These are phyloP conservation scores for Drosophila oshimai DNA, from an alignment of 1,140 invertebrate species.

Conservation along the genomic window DNA sequence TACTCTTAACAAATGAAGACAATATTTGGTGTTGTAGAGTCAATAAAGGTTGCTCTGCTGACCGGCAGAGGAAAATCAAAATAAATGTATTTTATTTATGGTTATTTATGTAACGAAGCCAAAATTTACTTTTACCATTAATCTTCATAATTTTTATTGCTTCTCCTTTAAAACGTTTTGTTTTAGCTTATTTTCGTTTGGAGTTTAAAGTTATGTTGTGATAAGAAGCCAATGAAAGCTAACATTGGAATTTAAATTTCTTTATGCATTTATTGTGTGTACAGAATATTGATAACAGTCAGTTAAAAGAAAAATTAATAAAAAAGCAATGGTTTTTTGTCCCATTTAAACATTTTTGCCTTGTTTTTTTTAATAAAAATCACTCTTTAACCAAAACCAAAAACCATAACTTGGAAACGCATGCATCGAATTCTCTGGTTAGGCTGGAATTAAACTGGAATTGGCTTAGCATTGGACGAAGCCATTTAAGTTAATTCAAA, in stretches of 20 bases:
- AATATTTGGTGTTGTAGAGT: slow-evolving; percentile 9
- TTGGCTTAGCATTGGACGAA: slow-evolving; percentile 46
- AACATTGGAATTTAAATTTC: background rate
- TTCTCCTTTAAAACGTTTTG: slow-evolving; percentile 21
- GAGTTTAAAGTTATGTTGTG: background rate
- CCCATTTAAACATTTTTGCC: background rate
- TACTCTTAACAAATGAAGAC: slow-evolving; percentile 51
- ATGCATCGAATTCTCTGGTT: slow-evolving; percentile 36
- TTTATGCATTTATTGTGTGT: too few relatives aligned
- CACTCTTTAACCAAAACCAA: background rate
- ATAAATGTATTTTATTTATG: slow-evolving; percentile 37
- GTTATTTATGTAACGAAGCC: slow-evolving; percentile 12
- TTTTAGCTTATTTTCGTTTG: background rate
- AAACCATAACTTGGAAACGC: slow-evolving; percentile 68
- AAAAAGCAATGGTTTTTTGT: too few relatives aligned
- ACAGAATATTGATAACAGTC: too few relatives aligned
- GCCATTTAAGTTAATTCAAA: slow-evolving; percentile 74
- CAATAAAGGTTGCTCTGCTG: slow-evolving; percentile 25
- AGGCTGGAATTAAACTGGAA: slow-evolving; percentile 48
- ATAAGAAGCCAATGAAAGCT: background rate
- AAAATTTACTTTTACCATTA: slow-evolving; percentile 44
- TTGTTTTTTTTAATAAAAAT: background rate
- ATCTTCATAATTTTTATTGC: slow-evolving; percentile 68
- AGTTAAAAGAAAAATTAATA: too few relatives aligned
- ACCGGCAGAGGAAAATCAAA: background rate